Percentiles rank a stretch among this genome's conserved stretches.
These are phyloP conservation scores for Aplysina aerophoba DNA, from an alignment of 37 sponge, comb jelly and placozoan species.

Conservation along the genomic window DNA sequence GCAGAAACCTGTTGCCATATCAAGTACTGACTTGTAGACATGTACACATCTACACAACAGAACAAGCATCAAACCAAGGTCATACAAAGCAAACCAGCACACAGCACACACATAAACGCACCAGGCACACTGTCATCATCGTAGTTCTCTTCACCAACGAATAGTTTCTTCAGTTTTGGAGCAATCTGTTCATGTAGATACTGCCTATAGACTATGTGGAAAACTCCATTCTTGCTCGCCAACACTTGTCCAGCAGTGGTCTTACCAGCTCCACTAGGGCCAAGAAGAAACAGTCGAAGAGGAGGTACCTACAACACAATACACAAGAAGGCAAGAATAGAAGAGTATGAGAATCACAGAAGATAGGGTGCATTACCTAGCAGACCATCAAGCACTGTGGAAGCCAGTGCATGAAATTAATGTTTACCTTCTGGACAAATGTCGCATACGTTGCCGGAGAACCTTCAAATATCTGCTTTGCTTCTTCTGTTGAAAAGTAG, in stretches of 20 bases:
- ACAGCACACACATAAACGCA: constrained; percentile 5
- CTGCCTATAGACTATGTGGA: constrained; percentile 88
- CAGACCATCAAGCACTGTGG: too few species aligned
- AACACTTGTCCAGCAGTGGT: constrained; percentile 78
- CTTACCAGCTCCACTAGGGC: constrained; percentile 93
- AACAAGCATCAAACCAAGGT: neutral
- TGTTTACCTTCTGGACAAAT: neutral
- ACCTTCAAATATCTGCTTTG: constrained; percentile 79
- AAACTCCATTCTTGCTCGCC: constrained; percentile 80
- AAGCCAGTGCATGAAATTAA: too few species aligned
- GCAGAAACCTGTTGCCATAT: too few species aligned
- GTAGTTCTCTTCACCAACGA: constrained; percentile 22
- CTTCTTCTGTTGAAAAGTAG: constrained; percentile 82
- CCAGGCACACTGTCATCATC: constrained; percentile 35
- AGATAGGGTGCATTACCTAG: neutral
- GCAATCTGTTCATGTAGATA: constrained; percentile 86
- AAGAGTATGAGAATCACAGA: neutral
- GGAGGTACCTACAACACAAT: constrained; percentile 73
- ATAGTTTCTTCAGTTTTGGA: constrained; percentile 73
- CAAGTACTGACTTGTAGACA: too few species aligned
- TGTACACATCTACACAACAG: neutral
- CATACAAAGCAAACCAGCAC: neutral
- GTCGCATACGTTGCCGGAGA: constrained; percentile 48
- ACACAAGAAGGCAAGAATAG: neutral
- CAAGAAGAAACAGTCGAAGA: constrained; percentile 81